A percentile compares a stretch with the other conserved stretches of the same genome.
phyloP scores from a whole-genome alignment of 2,797 vertebrate genomes.

The Margarornis squamiger region DNA sequence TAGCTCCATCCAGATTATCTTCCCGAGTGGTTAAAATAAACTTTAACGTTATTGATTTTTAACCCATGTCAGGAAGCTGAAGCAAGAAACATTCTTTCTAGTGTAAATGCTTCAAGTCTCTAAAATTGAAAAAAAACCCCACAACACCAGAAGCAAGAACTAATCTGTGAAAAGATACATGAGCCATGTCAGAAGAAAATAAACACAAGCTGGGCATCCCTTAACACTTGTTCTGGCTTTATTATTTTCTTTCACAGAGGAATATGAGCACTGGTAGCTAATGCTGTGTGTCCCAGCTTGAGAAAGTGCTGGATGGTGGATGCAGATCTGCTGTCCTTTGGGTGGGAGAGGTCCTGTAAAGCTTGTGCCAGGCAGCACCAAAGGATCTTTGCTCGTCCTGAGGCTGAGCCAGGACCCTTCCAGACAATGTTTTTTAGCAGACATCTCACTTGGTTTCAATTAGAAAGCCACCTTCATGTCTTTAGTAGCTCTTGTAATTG shows the following conservation, averaged over 20 bases:
- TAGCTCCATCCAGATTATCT: too few species aligned
- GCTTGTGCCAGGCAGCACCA: background rate
- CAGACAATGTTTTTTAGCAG: background rate
- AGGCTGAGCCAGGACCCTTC: background rate
- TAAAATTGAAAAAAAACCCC: background rate
- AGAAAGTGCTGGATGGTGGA: background rate
- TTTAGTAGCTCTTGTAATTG: background rate
- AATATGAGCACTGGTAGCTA: background rate
- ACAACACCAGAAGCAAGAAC: background rate
- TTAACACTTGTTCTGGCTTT: background rate
- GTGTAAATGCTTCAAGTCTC: background rate
- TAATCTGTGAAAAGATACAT: background rate
- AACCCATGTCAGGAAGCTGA: background rate
- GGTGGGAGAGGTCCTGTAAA: background rate
- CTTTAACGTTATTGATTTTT: slow-evolving; percentile 32
- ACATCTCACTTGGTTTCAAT: background rate
- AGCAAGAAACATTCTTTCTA: slow-evolving; percentile 27
- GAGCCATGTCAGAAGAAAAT: background rate
- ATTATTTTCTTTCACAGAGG: background rate
- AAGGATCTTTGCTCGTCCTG: background rate
- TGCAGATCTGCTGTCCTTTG: background rate
- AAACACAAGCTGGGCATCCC: background rate
- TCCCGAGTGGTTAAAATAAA: slow-evolving; percentile 44
- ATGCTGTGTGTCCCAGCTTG: too few species aligned
- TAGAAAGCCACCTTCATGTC: background rate